Evolutionary conservation across 2,888 invertebrate genomes (phyloP).

Genomic region (Volucella bombylans): DNA sequence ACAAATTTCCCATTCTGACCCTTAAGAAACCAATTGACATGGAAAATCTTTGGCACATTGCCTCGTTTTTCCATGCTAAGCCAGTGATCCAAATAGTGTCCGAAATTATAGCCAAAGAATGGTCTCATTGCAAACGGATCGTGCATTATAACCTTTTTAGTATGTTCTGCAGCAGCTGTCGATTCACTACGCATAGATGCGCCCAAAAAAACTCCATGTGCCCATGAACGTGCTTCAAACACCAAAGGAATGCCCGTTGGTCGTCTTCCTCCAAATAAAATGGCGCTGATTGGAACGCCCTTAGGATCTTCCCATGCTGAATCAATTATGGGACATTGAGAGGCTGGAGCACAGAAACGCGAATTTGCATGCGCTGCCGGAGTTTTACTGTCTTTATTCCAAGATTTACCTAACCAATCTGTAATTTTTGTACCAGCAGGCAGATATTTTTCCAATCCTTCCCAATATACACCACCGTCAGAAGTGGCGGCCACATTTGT

Average conservation of each 20-base stretch:
- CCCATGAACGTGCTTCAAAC: conserved; percentile 95
- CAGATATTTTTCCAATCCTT: conserved; percentile 93
- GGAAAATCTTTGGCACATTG: conserved; percentile 95
- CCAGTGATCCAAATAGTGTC: conserved; percentile 97
- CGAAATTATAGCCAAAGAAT: conserved; percentile 99
- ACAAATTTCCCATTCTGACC: conserved; percentile 92
- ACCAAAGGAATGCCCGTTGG: conserved; percentile 97
- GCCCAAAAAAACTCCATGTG: conserved; percentile 97
- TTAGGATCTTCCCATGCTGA: conserved; percentile 94
- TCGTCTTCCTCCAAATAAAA: conserved; percentile 96
- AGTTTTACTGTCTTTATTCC: conserved; percentile 85
- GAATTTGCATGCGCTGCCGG: conserved; percentile 99
- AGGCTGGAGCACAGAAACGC: conserved; percentile 96
- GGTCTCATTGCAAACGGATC: conserved; percentile 99
- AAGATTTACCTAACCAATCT: conserved; percentile 92
- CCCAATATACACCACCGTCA: conserved; percentile 99
- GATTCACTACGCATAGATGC: conserved; percentile 97
- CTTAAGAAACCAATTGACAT: conserved; percentile 99
- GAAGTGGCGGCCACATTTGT: conserved; percentile 98
- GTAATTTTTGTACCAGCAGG: conserved; percentile 85
- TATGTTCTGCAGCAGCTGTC: conserved; percentile 98
- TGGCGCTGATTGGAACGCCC: conserved; percentile 98
- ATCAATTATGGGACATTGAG: conserved; percentile 97
- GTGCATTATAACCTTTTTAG: conserved; percentile 95
- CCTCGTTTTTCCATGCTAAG: conserved; percentile 89